Percentiles rank a stretch among this genome's conserved stretches.
Conservation (phyloP, 1,140 invertebrate genomes). For the Pogonomyrmex californicus region DNA sequence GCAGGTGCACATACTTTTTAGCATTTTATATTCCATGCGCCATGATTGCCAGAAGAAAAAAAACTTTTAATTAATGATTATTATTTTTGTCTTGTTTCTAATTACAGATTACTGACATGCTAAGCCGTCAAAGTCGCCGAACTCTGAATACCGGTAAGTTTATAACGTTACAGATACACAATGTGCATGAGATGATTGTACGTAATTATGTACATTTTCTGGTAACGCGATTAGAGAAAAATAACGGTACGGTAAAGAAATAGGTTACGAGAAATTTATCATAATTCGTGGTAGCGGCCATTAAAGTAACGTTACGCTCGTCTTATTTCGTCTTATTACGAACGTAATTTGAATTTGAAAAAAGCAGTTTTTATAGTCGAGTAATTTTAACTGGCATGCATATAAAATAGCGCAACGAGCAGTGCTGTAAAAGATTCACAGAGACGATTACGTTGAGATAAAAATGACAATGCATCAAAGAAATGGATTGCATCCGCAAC, state of each 20-base stretch:
- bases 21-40: not conserved
- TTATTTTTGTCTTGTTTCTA: constrained; percentile 70
- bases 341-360: constrained; percentile 44
- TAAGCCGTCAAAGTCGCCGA: constrained; percentile 26
- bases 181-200: constrained; percentile 30
- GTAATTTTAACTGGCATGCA: constrained; percentile 46
- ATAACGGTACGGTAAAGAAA: not conserved
- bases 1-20: not conserved
- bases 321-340: constrained; percentile 5
- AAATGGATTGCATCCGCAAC: constrained; percentile 54
- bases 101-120: constrained; percentile 78
- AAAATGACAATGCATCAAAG: constrained; percentile 63
- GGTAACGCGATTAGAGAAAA: constrained; percentile 7
- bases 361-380: constrained; percentile 29
- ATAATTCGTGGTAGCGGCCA: constrained; percentile 13
- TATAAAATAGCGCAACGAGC: constrained; percentile 43
- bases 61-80: constrained; percentile 6
- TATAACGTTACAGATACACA: not conserved
- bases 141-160: constrained; percentile 33
- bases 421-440: constrained; percentile 62
- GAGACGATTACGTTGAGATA: constrained; percentile 43
- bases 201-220: constrained; percentile 30
- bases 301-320: constrained; percentile 26
- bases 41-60: not conserved
- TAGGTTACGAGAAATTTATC: constrained; percentile 24